A percentile compares a stretch with the other conserved stretches of the same genome.
These are phyloP conservation scores for Argopecten irradians DNA, from an alignment of 1,140 invertebrate species.

Conservation along the genomic window DNA sequence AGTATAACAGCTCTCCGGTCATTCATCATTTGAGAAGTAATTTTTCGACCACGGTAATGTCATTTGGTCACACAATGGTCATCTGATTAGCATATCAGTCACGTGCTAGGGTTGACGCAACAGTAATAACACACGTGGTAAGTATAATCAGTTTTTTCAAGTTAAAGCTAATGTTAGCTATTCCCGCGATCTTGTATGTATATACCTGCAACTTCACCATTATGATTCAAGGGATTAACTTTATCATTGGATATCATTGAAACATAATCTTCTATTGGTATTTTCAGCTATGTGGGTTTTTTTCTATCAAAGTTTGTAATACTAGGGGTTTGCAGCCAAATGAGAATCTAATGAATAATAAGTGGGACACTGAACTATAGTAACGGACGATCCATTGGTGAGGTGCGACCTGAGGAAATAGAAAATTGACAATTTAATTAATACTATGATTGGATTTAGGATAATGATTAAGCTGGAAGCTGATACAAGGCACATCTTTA, in stretches of 20 bases:
- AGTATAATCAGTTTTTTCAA: not conserved
- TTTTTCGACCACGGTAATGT: not conserved
- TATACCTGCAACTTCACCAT: too few relatives aligned
- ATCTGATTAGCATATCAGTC: not conserved
- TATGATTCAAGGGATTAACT: too few relatives aligned
- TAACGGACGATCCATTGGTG: not conserved
- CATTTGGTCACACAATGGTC: not conserved
- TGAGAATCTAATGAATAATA: not conserved
- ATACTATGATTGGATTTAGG: not conserved
- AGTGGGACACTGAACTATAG: not conserved
- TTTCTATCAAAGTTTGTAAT: too few relatives aligned
- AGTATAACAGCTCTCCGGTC: not conserved
- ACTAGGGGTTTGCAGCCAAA: too few relatives aligned
- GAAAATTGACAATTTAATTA: conserved; percentile 23
- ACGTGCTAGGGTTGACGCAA: not conserved
- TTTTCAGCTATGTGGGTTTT: too few relatives aligned
- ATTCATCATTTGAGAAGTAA: conserved; percentile 1
- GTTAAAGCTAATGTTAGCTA: not conserved
- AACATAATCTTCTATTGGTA: too few relatives aligned
- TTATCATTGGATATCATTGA: too few relatives aligned
- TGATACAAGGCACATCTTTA: not conserved
- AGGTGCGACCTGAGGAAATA: conserved; percentile 5
- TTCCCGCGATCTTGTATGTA: too few relatives aligned
- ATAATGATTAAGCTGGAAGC: not conserved
- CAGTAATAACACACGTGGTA: not conserved